Evolutionary conservation across 2,888 invertebrate species (phyloP).

Genomic region (Aphelenchoides bicaudatus): DNA sequence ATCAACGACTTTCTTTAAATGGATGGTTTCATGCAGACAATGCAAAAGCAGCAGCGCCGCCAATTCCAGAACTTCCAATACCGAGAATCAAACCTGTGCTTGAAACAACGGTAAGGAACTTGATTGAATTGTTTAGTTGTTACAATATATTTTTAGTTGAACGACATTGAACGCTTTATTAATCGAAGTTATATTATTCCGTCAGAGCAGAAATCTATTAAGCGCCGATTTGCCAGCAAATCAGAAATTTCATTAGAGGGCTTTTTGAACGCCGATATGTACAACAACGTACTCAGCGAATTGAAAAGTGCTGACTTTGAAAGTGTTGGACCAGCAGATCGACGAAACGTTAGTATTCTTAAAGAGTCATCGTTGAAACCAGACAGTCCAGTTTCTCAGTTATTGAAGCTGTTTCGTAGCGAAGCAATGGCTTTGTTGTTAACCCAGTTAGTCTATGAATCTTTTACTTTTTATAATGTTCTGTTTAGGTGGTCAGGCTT

Average conservation of each 20-base stretch:
- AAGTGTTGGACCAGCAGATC: slow-evolving; percentile 39
- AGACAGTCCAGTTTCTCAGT: slow-evolving; percentile 17
- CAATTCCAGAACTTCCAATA: slow-evolving; percentile 25
- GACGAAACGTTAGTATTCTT: slow-evolving; percentile 30
- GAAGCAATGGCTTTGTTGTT: slow-evolving; percentile 36
- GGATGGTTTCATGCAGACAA: slow-evolving; percentile 53
- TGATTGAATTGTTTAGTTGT: neutral
- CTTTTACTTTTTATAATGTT: no score
- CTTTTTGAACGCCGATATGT: slow-evolving; percentile 37
- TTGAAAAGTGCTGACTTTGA: slow-evolving; percentile 33
- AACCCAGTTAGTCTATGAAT: no score
- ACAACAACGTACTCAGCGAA: slow-evolving; percentile 30
- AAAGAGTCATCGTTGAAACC: slow-evolving; percentile 22
- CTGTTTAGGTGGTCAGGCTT: slow-evolving; percentile 42
- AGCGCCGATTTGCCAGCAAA: slow-evolving; percentile 38
- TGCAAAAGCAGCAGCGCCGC: slow-evolving; percentile 16
- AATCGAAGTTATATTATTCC: slow-evolving; percentile 27
- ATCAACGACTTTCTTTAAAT: slow-evolving; percentile 49
- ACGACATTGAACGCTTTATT: slow-evolving; percentile 34
- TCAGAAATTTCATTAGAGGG: slow-evolving; percentile 39
- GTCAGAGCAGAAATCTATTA: slow-evolving; percentile 33
- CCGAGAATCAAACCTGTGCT: slow-evolving; percentile 24
- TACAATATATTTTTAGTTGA: slow-evolving; percentile 29
- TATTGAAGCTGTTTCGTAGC: slow-evolving; percentile 35
- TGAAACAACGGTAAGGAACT: slow-evolving; percentile 24